These are phyloP conservation scores for Diadegma fenestrale DNA, from an alignment of 2,888 invertebrate species.

Conservation along the genomic window DNA sequence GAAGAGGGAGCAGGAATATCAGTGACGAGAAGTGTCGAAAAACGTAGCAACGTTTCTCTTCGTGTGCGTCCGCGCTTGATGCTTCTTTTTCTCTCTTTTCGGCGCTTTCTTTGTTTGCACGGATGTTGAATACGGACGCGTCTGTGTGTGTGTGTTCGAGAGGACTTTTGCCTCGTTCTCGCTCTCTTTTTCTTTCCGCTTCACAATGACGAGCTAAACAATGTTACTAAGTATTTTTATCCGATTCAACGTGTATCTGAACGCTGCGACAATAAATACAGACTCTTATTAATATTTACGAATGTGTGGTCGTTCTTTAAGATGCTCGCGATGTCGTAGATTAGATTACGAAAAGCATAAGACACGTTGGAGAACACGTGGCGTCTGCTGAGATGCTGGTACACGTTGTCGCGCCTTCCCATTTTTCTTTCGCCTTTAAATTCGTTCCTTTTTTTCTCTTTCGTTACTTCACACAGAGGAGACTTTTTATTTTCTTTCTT, in stretches of 20 bases:
- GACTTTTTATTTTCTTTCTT: slow-evolving; percentile 21
- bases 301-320: not conserved
- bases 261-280: not conserved
- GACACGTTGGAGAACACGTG: slow-evolving; percentile 53
- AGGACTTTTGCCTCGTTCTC: slow-evolving; percentile 1
- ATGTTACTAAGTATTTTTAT: slow-evolving; percentile 14
- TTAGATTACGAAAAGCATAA: slow-evolving; percentile 51
- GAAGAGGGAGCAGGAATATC: slow-evolving; percentile 54
- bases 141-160: slow-evolving; percentile 6
- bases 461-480: not conserved
- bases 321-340: slow-evolving; percentile 13
- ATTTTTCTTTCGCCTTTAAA: not conserved
- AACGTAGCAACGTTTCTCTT: not conserved
- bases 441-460: slow-evolving; percentile 14
- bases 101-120: slow-evolving; percentile 46
- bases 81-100: slow-evolving; percentile 6
- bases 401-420: not conserved
- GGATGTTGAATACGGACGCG: slow-evolving; percentile 1
- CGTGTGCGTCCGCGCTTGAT: not conserved
- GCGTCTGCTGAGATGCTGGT: not conserved
- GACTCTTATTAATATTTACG: not conserved
- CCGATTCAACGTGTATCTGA: slow-evolving; percentile 2
- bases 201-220: slow-evolving; percentile 10
- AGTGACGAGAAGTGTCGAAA: slow-evolving; percentile 55
- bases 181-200: slow-evolving; percentile 22